Evolutionary conservation across 2,888 invertebrate genomes (phyloP), one percentile per base, ranked within the genome.

Genomic region (Acrocera orbiculus): DNA sequence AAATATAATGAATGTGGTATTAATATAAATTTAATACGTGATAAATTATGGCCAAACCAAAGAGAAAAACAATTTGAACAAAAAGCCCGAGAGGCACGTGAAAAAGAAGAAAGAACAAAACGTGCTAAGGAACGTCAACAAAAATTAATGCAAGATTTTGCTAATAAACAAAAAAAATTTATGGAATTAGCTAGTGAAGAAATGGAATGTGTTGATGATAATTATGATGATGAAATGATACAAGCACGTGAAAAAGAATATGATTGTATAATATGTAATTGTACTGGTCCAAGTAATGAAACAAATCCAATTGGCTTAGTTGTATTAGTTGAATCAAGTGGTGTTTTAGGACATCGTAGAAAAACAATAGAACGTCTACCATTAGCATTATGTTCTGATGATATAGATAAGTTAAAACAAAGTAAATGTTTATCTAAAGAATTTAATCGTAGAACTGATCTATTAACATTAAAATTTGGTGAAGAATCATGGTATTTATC

Each of bases 251-350:
- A 73, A 44, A 67, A 69, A 45, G 82, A 85, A 57, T 92, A 89
- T 61, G 85, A 90, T 60, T 95, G 95, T 64, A 90, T 87, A 41
- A 95, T 95, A 47, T 95, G 95, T 61, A 87, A 82, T 63, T 83
- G 85, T 54, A 82, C 83, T 39, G 76, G 83, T 22, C 76, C 86
- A 14, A 83, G 86, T 50, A 79, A 79, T 0, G 76, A 79, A 42
- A 73, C 79, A 10, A 74, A 78, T 53, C 83, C 85, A 2, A 77
- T 95, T 56, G 92, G 92, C 0, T 66, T 92, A 27, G 87, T 90
- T 4, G 86, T 87, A 30, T 65, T 93, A 34, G 72, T 92, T 4
- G 62, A 74, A 58, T 76, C 90, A 16, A 86, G 89, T 27, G 87
- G 89, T 47, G 83, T 89, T 42, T 69, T 89, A 36, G 89, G 87